Evolutionary conservation across 1,140 invertebrate genomes (phyloP), one percentile per base, ranked within the genome.

Genomic region (Pogonomyrmex barbatus): DNA sequence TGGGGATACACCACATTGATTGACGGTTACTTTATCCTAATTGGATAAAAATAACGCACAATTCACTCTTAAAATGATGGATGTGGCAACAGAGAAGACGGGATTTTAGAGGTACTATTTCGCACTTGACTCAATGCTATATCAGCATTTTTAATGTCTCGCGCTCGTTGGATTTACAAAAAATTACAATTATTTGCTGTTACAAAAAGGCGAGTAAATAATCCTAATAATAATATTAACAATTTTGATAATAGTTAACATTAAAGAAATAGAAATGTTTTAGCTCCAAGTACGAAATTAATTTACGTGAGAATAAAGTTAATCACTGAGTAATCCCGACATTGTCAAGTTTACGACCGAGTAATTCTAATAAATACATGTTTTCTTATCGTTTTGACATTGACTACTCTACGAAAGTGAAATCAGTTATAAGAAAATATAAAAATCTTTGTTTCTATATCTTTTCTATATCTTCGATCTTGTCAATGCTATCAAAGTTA

Each of bases 11-110:
- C 45, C 17, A 39, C 60, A 67, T 67, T 79, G 47, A 81, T n/a
- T 81, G 62, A 81, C 77, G 63, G 50, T 14, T 68, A 70, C 33
- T 81, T 68, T 65, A 81, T 81, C 36, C 77, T 68, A 81, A 81
- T 81, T 81, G 47, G 77, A 79, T 67, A 79, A 79, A 67, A 68
- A 54, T 33, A 42, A 0, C n/a, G n/a, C 45, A 50, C 33, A 47
- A 68, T 24, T 81, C n/a, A 12, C 36, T 67, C 47, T 54, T 42
- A 78, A 45, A 62, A 39, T 39, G 36, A 68, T 30, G 12, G 36
- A 52, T 79, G 33, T 17, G n/a, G 8, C 5, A 65, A 24, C 4
- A 8, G 42, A 14, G 63, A 12, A n/a, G n/a, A 47, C 2, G 2
- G 1, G 6, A 42, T 45, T 68, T 68, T 54, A 47, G 6, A 54